Percentiles rank a stretch among this genome's conserved stretches.
Evolutionary conservation across 2,113 vertebrate species (phyloP).

Genomic region (Oryctolagus cuniculus): mOryCun1.1 NC_091432.1:209113001-209113500

Average conservation of each 20-base stretch:
- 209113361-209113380: not conserved
- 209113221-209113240: not conserved
- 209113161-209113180: not conserved
- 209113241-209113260: not conserved
- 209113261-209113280: not conserved
- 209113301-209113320: not conserved
- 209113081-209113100: not conserved
- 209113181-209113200: not conserved
- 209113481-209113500: conserved; percentile 77
- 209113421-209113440: not conserved
- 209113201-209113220: not conserved
- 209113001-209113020: conserved; percentile 35
- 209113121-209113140: conserved; percentile 9
- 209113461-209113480: conserved; percentile 9
- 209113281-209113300: not conserved
- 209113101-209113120: conserved; percentile 52
- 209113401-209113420: not conserved
- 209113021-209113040: conserved; percentile 12
- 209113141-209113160: not conserved
- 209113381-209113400: not conserved
- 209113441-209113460: conserved; percentile 37
- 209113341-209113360: not conserved
- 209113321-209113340: not conserved
- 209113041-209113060: conserved; percentile 8
- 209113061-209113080: conserved; percentile 47